Base-by-base conservation (phyloP, 1,140 invertebrate species). In the Eumaeus atala region DNA sequence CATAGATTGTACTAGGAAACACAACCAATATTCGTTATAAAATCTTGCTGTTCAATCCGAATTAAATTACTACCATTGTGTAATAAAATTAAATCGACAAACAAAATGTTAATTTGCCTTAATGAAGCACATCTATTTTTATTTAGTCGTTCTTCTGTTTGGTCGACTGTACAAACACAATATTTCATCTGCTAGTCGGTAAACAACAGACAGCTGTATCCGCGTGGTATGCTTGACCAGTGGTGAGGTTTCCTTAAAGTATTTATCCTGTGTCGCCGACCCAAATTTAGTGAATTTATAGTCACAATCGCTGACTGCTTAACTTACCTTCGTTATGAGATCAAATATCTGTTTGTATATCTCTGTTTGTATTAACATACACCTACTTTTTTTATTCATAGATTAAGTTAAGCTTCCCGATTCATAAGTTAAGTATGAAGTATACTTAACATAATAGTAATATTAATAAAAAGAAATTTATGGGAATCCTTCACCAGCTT, bases 91-190 rank as follows among this genome's bases (percentile, higher is more conserved):
- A n/a, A n/a, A n/a, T n/a, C n/a, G n/a, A n/a, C n/a, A n/a, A n/a
- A n/a, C n/a, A n/a, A n/a, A n/a, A n/a, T 72, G n/a, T n/a, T n/a
- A n/a, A n/a, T n/a, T n/a, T n/a, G 59, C 65, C 70, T 67, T 74
- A 75, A 79, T 72, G 70, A 75, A 74, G 68, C 61, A 61, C 61
- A 67, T 58, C 58, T 55, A 50, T 55, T 73, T 72, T 64, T 67
- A 57, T 73, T 74, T 67, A 65, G 69, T 64, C 64, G 59, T 57
- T 56, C 42, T n/a, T 56, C 35, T 44, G 12, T 40, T 40, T 40
- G 38, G 38, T 16, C 38, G 16, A 40, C 38, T n/a, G 16, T 40
- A 40, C 38, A 14, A 14, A 7, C 9, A 3, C 1, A 3, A 1
- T 1, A 0, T 6, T 40, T 7, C n/a, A n/a, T n/a, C n/a, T 40